These are phyloP conservation scores for Atrichornis clamosus DNA, from an alignment of 2,113 vertebrate species.

Conservation along the genomic window DNA sequence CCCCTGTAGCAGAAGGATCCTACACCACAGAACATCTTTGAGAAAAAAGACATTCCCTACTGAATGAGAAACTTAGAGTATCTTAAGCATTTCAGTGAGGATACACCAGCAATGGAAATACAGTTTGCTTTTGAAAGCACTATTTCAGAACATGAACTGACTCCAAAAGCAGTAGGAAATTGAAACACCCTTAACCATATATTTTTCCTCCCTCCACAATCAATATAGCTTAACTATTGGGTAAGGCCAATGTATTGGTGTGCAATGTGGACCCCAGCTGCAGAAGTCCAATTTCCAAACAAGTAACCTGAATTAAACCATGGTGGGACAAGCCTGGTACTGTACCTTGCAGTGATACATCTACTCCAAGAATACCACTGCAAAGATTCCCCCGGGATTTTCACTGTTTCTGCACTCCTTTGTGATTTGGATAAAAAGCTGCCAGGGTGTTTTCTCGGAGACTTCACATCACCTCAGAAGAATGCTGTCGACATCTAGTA, in stretches of 20 bases:
- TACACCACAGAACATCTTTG: not conserved
- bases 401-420: not conserved
- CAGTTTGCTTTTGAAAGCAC: not conserved
- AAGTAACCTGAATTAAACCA: not conserved
- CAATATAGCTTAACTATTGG: not conserved
- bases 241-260: fast-evolving
- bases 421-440: not conserved
- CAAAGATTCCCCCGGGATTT: not conserved
- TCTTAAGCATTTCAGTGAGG: not conserved
- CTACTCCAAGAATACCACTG: not conserved
- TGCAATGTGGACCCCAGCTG: not conserved
- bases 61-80: not conserved
- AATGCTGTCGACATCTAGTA: not conserved
- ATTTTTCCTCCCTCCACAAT: not conserved
- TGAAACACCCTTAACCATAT: not conserved
- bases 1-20: not conserved
- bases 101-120: not conserved
- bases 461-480: not conserved
- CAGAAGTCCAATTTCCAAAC: not conserved
- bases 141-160: not conserved
- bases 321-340: fast-evolving
- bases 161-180: not conserved
- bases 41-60: not conserved
- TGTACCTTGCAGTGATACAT: not conserved
- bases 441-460: not conserved